Evolutionary conservation across 2,113 vertebrate genomes (phyloP).

Genomic region (Budorcas taxicolor): DNA sequence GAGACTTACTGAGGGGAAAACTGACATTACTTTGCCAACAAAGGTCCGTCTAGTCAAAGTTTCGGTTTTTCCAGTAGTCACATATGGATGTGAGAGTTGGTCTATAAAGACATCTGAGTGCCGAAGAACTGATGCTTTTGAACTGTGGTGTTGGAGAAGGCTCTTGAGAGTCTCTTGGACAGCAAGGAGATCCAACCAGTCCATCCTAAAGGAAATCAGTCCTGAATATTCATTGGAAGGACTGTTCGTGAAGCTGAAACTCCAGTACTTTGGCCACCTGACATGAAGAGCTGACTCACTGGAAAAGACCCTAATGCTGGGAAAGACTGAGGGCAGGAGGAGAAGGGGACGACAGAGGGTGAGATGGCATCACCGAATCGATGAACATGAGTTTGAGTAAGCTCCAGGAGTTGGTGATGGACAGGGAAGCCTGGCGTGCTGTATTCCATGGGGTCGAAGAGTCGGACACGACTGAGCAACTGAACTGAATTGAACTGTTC

Average conservation of each 20-base stretch:
- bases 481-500: not conserved
- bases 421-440: not conserved
- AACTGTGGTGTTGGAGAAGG: not conserved
- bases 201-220: not conserved
- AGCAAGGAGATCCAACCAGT: not conserved
- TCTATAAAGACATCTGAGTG: not conserved
- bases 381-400: not conserved
- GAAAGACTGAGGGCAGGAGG: not conserved
- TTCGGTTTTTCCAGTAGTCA: not conserved
- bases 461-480: not conserved
- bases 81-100: not conserved
- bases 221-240: not conserved
- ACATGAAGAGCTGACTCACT: not conserved
- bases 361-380: not conserved
- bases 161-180: not conserved
- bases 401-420: not conserved
- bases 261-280: not conserved
- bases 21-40: not conserved
- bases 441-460: not conserved
- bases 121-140: not conserved
- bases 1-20: not conserved
- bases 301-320: not conserved
- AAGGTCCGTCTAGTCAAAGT: not conserved
- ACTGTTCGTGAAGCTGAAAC: not conserved
- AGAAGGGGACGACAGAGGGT: not conserved